These are phyloP conservation scores for Platysternon megacephalum DNA, from an alignment of 2,113 vertebrate species.

Conservation along the genomic window DNA sequence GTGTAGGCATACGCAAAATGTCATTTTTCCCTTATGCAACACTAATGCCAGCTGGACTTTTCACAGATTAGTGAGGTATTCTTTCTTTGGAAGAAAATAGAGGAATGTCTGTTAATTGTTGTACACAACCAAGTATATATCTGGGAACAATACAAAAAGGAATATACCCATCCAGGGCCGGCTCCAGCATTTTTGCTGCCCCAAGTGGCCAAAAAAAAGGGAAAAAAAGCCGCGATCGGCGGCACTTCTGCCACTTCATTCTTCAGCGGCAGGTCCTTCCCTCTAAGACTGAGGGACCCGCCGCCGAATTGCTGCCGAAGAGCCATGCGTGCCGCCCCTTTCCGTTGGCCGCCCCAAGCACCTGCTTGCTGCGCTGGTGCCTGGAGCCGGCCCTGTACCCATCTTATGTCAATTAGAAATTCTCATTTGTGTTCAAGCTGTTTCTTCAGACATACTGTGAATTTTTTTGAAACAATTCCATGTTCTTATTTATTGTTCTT, in stretches of 20 bases:
- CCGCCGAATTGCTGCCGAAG: too few species aligned
- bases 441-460: background rate
- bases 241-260: too few species aligned
- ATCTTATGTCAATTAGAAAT: background rate
- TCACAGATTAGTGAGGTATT: too few species aligned
- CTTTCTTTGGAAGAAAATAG: background rate
- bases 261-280: too few species aligned
- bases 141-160: background rate
- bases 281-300: too few species aligned
- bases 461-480: background rate
- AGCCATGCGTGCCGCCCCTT: too few species aligned
- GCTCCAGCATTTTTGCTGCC: too few species aligned
- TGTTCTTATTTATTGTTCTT: background rate
- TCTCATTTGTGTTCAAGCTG: background rate
- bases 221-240: too few species aligned
- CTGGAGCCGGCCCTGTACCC: too few species aligned
- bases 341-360: too few species aligned
- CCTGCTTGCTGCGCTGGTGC: too few species aligned
- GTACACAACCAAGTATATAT: background rate
- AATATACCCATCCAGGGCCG: background rate
- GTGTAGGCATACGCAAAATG: background rate
- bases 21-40: background rate
- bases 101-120: background rate
- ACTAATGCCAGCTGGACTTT: background rate
- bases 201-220: too few species aligned